Percentiles rank a stretch among this genome's conserved stretches.
Conservation (phyloP, 2,113 vertebrate species). For the Poicephalus meyeri region DNA sequence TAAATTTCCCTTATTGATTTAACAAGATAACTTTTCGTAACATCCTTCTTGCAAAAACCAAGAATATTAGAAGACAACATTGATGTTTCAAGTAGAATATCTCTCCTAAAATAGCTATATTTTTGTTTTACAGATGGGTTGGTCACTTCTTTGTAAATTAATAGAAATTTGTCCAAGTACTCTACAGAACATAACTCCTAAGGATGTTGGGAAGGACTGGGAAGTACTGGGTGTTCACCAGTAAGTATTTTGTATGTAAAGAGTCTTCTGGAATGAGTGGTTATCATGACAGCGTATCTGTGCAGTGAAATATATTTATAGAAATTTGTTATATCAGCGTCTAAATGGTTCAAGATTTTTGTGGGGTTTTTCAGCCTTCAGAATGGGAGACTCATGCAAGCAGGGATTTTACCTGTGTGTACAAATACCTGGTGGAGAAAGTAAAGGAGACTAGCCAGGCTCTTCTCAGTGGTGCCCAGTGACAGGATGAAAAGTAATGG, state of each 20-base stretch:
- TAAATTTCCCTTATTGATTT: background rate
- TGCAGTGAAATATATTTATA: background rate
- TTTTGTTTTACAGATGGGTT: constrained; percentile 84
- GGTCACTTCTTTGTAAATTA: constrained; percentile 90
- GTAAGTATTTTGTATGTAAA: constrained; percentile 78
- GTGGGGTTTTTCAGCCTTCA: background rate
- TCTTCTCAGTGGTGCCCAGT: background rate
- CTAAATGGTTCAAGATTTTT: background rate
- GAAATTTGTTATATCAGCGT: background rate
- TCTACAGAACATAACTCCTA: constrained; percentile 79
- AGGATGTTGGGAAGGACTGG: constrained; percentile 81
- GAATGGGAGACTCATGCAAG: background rate
- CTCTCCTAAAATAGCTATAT: background rate
- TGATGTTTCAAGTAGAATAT: background rate
- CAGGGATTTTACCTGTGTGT: background rate
- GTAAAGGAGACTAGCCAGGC: background rate
- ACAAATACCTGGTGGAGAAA: background rate
- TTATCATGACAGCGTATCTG: background rate
- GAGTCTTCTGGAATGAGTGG: background rate
- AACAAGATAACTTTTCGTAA: background rate
- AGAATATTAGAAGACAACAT: background rate
- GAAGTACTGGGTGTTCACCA: constrained; percentile 87
- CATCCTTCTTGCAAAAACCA: background rate
- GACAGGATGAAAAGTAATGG: background rate
- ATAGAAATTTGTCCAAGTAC: constrained; percentile 89